Base-by-base conservation (phyloP, 92 coral and sea anemone genomes). In the Galaxea fascicularis region DNA sequence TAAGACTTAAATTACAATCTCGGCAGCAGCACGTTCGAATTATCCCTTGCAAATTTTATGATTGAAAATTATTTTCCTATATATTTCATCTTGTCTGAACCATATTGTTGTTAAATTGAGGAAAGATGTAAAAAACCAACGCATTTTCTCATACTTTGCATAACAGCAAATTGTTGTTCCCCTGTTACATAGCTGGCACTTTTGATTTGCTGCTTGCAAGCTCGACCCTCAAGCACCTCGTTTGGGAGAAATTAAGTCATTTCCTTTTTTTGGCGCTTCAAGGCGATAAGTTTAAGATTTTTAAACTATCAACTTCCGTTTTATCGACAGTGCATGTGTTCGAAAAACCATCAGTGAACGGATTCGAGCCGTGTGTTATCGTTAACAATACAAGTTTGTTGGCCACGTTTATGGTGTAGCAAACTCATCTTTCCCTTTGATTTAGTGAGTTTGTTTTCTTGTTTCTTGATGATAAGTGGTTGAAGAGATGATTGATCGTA, bases 11-110 rank as follows among this genome's bases (percentile, higher is more conserved):
- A 79, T 79, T 52, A 60, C 64, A 66, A 67, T 79, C 84, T 79
- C 84, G 84, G 76, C 82, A 57, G 30, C 65, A 67, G 59, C 75
- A 79, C 72, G 60, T 79, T 67, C 84, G 52, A 64, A 15, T 79
- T 29, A 79, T 7, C 22, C 16, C 14, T 56, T 46, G 11, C 24
- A n/a, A n/a, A 18, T 64, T 76, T 29, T 35, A 35, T 35, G 41
- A 35, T 35, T 35, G 6, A 35, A 29, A 10, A 63, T n/a, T 76
- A 76, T 31, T 76, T 76, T 57, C 16, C 29, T 35, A 35, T 35
- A 35, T 4, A 20, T 16, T 66, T 66, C 66, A 26, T 47, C 39
- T 16, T 25, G 18, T 46, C 74, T 30, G 59, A 46, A 44, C 18
- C 41, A 24, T 25, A 12, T 15, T 65, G 13, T 1, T 1, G 14